phyloP scores from a whole-genome alignment of 2,113 vertebrate species.

The Scomber japonicus region DNA sequence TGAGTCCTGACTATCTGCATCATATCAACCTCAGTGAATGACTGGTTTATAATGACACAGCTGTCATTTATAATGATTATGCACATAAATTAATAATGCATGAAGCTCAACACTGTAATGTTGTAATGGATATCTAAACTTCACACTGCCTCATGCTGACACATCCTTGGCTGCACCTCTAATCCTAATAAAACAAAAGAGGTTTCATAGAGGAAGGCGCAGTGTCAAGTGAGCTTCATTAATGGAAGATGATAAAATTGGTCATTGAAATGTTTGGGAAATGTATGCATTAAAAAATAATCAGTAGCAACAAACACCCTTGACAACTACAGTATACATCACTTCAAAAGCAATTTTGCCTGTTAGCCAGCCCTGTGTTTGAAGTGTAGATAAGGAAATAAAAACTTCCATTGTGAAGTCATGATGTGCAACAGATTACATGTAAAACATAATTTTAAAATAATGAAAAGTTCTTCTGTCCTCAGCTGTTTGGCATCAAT shows the following conservation, averaged over 20 bases:
- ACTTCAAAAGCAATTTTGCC: too few species aligned
- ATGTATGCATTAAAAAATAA: background rate
- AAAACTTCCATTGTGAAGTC: background rate
- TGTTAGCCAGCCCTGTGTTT: background rate
- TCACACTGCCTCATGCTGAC: conserved; percentile 5
- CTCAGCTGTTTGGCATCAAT: conserved; percentile 35
- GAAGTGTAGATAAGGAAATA: conserved; percentile 1
- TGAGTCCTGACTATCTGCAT: conserved; percentile 18
- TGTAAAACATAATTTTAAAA: conserved; percentile 11
- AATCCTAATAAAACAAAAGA: background rate
- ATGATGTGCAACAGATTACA: conserved; percentile 40
- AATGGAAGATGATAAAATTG: background rate
- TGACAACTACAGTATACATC: background rate
- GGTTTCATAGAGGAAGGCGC: conserved; percentile 1
- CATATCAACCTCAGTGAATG: conserved; percentile 1
- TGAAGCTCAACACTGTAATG: conserved; percentile 1
- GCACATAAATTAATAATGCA: conserved; percentile 17
- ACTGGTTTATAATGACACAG: background rate
- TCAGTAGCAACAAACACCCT: background rate
- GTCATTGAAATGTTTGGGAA: too few species aligned
- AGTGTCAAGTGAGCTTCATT: background rate
- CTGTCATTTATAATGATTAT: conserved; percentile 16
- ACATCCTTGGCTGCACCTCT: conserved; percentile 1
- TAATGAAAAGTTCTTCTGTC: background rate
- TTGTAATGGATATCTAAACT: conserved; percentile 14